Conservation (phyloP, 2,113 vertebrate species). For the Ammodytes marinus region DNA sequence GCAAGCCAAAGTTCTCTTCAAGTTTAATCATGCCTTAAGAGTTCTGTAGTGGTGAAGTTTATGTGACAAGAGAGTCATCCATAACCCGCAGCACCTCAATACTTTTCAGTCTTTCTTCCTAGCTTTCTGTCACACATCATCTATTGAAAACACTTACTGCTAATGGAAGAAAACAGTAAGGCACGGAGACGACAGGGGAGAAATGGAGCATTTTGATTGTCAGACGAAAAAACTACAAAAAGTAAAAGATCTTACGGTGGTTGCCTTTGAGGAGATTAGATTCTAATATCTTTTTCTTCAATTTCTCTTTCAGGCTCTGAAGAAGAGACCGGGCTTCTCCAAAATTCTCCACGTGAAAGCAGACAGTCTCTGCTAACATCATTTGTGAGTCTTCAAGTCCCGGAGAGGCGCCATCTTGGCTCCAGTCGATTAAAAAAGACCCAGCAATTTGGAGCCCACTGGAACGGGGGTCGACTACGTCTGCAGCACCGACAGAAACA, state of each 20-base stretch:
- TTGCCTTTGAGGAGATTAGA: neutral
- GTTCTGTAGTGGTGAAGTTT: slow-evolving; percentile 5
- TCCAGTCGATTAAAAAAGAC: slow-evolving; percentile 53
- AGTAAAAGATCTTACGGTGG: neutral
- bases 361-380: slow-evolving; percentile 94
- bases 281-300: neutral
- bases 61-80: neutral
- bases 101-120: neutral
- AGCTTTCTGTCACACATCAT: neutral
- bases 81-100: slow-evolving; percentile 9
- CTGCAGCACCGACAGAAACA: slow-evolving; percentile 46
- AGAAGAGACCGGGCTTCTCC: slow-evolving; percentile 97
- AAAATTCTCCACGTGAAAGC: slow-evolving; percentile 99
- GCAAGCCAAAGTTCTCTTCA: slow-evolving; percentile 5
- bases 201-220: neutral
- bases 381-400: slow-evolving; percentile 38
- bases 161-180: slow-evolving; percentile 7
- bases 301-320: slow-evolving; percentile 88
- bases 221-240: neutral
- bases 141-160: neutral
- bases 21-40: slow-evolving; percentile 18
- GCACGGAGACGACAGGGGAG: neutral
- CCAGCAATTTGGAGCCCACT: slow-evolving; percentile 57
- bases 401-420: slow-evolving; percentile 42
- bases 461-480: slow-evolving; percentile 26